Evolutionary conservation across 2,888 invertebrate genomes (phyloP), one percentile per base, ranked within the genome.

Genomic region (Sturmia bella): DNA sequence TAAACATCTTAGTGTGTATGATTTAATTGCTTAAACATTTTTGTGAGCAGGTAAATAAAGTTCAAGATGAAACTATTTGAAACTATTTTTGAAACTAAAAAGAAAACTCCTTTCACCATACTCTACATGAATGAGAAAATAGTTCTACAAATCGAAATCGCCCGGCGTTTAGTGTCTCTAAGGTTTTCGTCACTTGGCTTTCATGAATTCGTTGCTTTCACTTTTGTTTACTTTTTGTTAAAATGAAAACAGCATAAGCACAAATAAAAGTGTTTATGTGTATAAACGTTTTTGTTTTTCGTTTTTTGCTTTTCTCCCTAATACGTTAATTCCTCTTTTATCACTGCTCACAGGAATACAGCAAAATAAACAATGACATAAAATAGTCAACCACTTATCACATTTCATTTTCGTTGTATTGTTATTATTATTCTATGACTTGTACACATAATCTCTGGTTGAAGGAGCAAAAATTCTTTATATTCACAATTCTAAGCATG

Each of bases 341-440:
- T 32, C 41, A 39, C 57, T 61, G 13, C 72, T 64, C 32, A 41
- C 39, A 64, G 39, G 41, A 43, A 41, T 57, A 61, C 27, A 61
- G 39, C 32, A 80, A 50, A 61, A 74, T 69, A 80, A 80, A 80
- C 63, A 80, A 63, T 63, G 41, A 41, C 56, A 50, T 39, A 52
- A 69, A 72, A 70, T 75, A 73, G 56, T 32, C 15, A 13, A 19
- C 21, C 74, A 59, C 81, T 82, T 77, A 73, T 81, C 77, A 75
- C 50, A 24, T 66, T 76, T 80, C 61, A 21, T 50, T 19, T 24
- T 32, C 7, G 6, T 17, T 24, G 43, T 48, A 39, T 21, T 69
- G 50, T 61, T 64, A 41, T 64, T n/a, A n/a, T n/a, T n/a, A 12
- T 45, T 39, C 6, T 32, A 6, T 37, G 39, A 21, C 21, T 59